Evolutionary conservation across 2,797 vertebrate species (phyloP), one percentile per base, ranked within the genome.

Genomic region (Spinus olivaceus): DNA sequence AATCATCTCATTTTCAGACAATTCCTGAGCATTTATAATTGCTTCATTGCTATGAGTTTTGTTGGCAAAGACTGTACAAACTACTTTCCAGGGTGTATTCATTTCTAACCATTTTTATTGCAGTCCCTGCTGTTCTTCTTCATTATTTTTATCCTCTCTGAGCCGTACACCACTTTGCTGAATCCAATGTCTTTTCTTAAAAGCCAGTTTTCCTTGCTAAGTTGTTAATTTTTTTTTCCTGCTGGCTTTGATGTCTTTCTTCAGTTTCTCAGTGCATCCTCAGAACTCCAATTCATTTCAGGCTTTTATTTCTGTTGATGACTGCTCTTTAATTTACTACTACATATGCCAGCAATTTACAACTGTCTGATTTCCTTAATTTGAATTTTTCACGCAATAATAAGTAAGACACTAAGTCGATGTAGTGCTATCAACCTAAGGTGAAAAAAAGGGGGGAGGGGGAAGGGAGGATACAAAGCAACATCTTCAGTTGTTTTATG

Each of bases 181-280:
- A 72, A 95, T 86, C 64, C 81, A 86, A 17, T 47, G 81, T 47
- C 71, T 92, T 92, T 88, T 88, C 96, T 96, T 95, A 94, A 95
- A 94, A 96, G 90, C 46, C 79, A 74, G 77, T 82, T 95, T 93
- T 92, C 84, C 88, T 95, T 81, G 77, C 74, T 93, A 95, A 95
- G 79, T 71, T 92, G 80, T 89, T 96, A 94, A 91, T 49, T 93
- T 70, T 93, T 93, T 92, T 92, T 91, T 67, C 42, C 67, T 70
- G 25, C 41, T 64, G 33, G 15, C 94, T 97, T 97, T 97, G 97
- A 96, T 96, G 94, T 96, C 88, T 96, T 90, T 94, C 88, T 95
- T 92, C 91, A 71, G 61, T 81, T 92, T 96, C 83, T 61, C 84
- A 86, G 93, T 41, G 42, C 44, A 82, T 91, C 94, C 83, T 97